Evolutionary conservation across 2,797 vertebrate species (phyloP).

Genomic region (Microctenopoma steveboyesi): DNA sequence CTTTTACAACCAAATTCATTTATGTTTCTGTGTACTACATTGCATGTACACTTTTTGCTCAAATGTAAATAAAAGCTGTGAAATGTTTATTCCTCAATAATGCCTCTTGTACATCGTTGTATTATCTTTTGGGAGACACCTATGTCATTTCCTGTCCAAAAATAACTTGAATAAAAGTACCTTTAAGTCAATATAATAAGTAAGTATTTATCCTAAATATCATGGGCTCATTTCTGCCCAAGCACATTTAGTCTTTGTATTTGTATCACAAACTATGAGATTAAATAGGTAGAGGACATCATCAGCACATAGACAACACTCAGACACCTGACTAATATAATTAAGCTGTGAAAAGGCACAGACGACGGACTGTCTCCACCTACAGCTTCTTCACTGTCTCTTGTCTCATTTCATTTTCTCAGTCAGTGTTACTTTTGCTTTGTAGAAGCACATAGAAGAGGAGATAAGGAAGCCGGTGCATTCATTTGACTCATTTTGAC

Average conservation of each 20-base stretch:
- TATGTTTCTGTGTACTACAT: background rate
- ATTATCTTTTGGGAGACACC: too few relatives aligned
- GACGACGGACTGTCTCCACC: constrained; percentile 6
- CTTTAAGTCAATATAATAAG: too few relatives aligned
- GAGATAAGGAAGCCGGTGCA: constrained; percentile 8
- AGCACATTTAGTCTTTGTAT: background rate
- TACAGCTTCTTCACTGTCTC: constrained; percentile 9
- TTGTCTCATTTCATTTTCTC: constrained; percentile 23
- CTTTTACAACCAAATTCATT: background rate
- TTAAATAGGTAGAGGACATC: constrained; percentile 8
- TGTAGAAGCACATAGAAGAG: background rate
- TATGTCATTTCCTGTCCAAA: too few relatives aligned
- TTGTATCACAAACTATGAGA: constrained; percentile 12
- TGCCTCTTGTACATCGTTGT: too few relatives aligned
- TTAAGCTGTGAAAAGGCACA: constrained; percentile 31
- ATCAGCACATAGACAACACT: constrained; percentile 19
- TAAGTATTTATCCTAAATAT: background rate
- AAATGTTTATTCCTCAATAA: too few relatives aligned
- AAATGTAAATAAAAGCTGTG: too few relatives aligned
- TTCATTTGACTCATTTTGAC: constrained; percentile 36
- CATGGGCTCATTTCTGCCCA: too few relatives aligned
- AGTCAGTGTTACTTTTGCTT: constrained; percentile 11
- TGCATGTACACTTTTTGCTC: too few relatives aligned
- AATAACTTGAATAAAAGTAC: too few relatives aligned
- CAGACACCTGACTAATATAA: constrained; percentile 39